These are phyloP conservation scores for Chiroxiphia lanceolata DNA, from an alignment of 2,797 vertebrate species.

Conservation along the genomic window DNA sequence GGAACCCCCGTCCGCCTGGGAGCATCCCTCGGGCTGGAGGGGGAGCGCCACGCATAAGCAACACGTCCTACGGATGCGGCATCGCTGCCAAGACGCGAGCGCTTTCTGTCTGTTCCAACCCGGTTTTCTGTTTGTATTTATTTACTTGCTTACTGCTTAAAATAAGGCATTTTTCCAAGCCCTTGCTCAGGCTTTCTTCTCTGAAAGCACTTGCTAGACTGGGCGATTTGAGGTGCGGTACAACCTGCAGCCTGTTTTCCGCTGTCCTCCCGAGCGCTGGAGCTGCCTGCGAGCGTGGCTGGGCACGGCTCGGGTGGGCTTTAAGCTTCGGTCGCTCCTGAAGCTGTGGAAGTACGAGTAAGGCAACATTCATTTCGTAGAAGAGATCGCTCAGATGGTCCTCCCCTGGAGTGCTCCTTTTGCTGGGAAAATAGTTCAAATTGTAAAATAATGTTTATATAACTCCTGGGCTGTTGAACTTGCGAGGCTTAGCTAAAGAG, in stretches of 20 bases:
- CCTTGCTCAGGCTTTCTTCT: neutral
- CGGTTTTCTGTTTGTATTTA: neutral
- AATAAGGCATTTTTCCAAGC: neutral
- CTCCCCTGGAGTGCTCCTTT: neutral
- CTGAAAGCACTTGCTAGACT: neutral
- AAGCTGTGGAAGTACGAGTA: neutral
- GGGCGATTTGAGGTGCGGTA: neutral
- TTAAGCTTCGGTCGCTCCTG: neutral
- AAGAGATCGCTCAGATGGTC: neutral
- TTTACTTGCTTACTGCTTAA: neutral
- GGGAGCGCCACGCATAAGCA: neutral
- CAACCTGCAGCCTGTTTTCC: neutral
- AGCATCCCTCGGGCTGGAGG: neutral
- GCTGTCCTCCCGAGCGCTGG: neutral
- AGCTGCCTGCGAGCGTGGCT: neutral
- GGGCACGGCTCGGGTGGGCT: neutral
- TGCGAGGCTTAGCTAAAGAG: conserved; percentile 27
- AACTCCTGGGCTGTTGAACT: conserved; percentile 60
- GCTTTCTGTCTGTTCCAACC: neutral
- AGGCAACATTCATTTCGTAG: neutral
- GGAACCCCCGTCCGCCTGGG: neutral
- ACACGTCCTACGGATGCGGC: neutral
- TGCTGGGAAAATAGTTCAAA: conserved; percentile 24
- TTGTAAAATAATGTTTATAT: conserved; percentile 49
- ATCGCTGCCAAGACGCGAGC: neutral